Conservation (phyloP, 1,140 invertebrate species). For the Polyergus mexicanus region DNA sequence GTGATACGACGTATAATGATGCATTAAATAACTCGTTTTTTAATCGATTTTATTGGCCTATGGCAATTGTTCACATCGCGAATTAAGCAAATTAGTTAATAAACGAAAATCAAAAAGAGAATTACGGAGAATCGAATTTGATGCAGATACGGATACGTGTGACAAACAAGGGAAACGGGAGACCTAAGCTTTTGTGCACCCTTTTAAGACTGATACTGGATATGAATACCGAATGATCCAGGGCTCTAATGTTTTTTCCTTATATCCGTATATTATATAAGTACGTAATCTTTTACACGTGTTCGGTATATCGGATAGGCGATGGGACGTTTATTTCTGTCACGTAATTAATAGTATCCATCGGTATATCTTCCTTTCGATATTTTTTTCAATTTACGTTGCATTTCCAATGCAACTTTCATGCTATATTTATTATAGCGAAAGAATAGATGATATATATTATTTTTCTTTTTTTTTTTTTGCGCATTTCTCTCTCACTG, state of each 20-base stretch:
- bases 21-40: slow-evolving; percentile 43
- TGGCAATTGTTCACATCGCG: slow-evolving; percentile 40
- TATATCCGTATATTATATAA: slow-evolving; percentile 55
- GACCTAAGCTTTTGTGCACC: slow-evolving; percentile 60
- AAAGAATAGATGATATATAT: slow-evolving; percentile 21
- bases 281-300: slow-evolving; percentile 54
- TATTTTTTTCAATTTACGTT: slow-evolving; percentile 17
- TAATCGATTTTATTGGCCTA: slow-evolving; percentile 68
- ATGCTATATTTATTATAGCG: slow-evolving; percentile 25
- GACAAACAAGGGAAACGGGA: background rate
- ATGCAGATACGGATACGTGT: slow-evolving; percentile 22
- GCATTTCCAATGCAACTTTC: slow-evolving; percentile 7
- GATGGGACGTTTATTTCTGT: slow-evolving; percentile 22
- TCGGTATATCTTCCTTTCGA: slow-evolving; percentile 29
- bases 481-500: slow-evolving; percentile 60
- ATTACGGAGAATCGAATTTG: slow-evolving; percentile 19
- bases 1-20: slow-evolving; percentile 49
- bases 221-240: slow-evolving; percentile 40
- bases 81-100: slow-evolving; percentile 36
- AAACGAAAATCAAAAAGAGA: slow-evolving; percentile 43
- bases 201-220: slow-evolving; percentile 51
- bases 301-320: slow-evolving; percentile 15
- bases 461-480: slow-evolving; percentile 41
- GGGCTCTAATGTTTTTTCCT: slow-evolving; percentile 55
- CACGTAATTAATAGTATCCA: background rate